A percentile compares a stretch with the other conserved stretches of the same genome.
phyloP scores from a whole-genome alignment of 2,113 vertebrate species.

The Chaetodon trifascialis region DNA sequence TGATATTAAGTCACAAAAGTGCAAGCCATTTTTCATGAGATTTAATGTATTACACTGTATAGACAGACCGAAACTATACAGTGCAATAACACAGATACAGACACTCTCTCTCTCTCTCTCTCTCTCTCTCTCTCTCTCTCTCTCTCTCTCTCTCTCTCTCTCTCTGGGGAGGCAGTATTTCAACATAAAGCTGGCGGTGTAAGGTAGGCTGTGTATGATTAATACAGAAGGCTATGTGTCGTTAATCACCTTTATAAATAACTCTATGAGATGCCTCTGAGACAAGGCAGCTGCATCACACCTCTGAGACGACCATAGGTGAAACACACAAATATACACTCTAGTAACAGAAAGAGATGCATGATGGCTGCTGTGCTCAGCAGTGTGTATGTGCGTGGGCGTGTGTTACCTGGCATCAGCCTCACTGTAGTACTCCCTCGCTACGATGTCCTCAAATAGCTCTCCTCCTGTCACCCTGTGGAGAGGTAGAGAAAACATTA shows the following conservation, averaged over 20 bases:
- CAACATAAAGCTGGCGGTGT: constrained; percentile 52
- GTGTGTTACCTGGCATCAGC: constrained; percentile 92
- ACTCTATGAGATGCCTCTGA: constrained; percentile 60
- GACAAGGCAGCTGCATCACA: constrained; percentile 66
- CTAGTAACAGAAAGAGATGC: constrained; percentile 42
- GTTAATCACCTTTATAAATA: constrained; percentile 84
- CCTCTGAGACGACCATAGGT: constrained; percentile 68
- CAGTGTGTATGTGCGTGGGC: constrained; percentile 19
- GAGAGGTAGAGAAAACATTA: constrained; percentile 46
- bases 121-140: background rate
- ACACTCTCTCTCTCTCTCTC: constrained; percentile 8
- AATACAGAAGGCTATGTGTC: constrained; percentile 65
- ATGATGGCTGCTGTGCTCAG: constrained; percentile 44
- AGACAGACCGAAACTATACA: constrained; percentile 12
- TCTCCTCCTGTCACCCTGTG: constrained; percentile 94
- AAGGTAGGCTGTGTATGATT: constrained; percentile 70
- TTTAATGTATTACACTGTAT: constrained; percentile 8
- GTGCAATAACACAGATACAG: constrained; percentile 4
- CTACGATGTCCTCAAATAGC: constrained; percentile 96
- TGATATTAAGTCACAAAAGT: constrained; percentile 18
- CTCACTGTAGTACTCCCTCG: constrained; percentile 96
- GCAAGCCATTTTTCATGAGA: constrained; percentile 11
- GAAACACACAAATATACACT: constrained; percentile 57
- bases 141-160: constrained; percentile 1
- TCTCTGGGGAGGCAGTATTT: constrained; percentile 45